These are phyloP conservation scores for Strigops habroptila DNA, from an alignment of 2,113 vertebrate genomes.

Conservation along the genomic window DNA sequence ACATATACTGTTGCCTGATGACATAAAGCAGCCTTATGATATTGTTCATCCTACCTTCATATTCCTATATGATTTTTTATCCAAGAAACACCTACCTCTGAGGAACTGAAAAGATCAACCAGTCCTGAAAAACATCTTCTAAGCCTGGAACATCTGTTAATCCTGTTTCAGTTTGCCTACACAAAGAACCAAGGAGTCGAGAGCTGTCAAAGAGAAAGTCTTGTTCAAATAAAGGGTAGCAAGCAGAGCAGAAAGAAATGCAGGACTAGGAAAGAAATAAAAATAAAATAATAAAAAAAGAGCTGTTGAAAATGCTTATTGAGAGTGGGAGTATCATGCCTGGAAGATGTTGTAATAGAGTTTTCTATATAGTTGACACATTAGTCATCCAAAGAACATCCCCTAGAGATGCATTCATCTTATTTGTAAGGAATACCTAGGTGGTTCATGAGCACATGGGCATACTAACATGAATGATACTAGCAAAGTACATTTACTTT, in stretches of 20 bases:
- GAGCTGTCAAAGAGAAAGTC: background rate
- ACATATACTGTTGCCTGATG: background rate
- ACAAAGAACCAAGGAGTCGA: background rate
- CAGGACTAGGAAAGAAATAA: background rate
- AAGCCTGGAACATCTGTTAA: background rate
- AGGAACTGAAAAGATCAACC: background rate
- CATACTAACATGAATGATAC: constrained; percentile 16
- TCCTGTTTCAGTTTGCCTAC: background rate
- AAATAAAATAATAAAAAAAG: background rate
- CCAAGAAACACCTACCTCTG: background rate
- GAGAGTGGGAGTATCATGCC: background rate
- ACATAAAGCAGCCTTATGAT: background rate
- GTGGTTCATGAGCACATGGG: background rate
- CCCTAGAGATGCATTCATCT: background rate
- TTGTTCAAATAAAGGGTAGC: background rate
- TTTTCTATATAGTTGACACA: background rate
- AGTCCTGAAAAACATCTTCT: background rate
- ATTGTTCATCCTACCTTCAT: background rate
- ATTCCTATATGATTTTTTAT: background rate
- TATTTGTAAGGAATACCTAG: constrained; percentile 13
- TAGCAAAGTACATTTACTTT: constrained; percentile 20
- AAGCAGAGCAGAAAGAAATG: background rate
- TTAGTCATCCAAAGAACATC: background rate
- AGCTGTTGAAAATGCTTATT: background rate
- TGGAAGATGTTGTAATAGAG: background rate